phyloP scores from a whole-genome alignment of 2,888 invertebrate species.

The Aethes cnicana region DNA sequence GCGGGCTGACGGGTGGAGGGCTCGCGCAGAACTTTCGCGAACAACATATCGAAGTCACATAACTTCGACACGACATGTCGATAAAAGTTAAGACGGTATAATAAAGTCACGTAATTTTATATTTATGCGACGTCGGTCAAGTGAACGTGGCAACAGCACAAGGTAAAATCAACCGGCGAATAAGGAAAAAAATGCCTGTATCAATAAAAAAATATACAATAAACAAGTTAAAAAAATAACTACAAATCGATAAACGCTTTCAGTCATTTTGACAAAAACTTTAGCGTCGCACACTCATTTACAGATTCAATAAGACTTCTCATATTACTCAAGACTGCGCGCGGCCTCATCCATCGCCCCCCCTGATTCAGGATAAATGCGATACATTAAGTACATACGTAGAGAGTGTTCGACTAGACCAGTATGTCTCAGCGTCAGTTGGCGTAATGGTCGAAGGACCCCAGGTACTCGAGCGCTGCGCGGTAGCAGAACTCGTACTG shows the following conservation, averaged over 20 bases:
- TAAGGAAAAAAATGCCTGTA: neutral
- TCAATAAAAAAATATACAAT: neutral
- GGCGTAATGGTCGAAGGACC: constrained; percentile 98
- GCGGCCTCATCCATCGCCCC: constrained; percentile 7
- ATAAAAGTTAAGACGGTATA: constrained; percentile 28
- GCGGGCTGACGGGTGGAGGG: constrained; percentile 17
- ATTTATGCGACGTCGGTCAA: constrained; percentile 5
- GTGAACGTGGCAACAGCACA: constrained; percentile 1
- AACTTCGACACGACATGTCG: constrained; percentile 25
- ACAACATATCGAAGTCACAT: constrained; percentile 9
- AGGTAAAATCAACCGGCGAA: neutral
- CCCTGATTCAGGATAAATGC: constrained; percentile 26
- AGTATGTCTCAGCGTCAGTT: constrained; percentile 86
- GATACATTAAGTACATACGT: constrained; percentile 54
- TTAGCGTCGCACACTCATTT: neutral
- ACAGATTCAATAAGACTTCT: neutral
- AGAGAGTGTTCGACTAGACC: constrained; percentile 55
- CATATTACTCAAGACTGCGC: neutral
- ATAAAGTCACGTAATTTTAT: constrained; percentile 19
- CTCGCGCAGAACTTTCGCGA: constrained; percentile 9
- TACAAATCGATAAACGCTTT: no score
- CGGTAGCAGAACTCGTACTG: constrained; percentile 99
- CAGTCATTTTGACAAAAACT: no score
- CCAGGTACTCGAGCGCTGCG: constrained; percentile 98
- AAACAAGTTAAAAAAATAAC: constrained; percentile 3